phyloP scores from a whole-genome alignment of 2,113 vertebrate species.

The Garra rufa region DNA sequence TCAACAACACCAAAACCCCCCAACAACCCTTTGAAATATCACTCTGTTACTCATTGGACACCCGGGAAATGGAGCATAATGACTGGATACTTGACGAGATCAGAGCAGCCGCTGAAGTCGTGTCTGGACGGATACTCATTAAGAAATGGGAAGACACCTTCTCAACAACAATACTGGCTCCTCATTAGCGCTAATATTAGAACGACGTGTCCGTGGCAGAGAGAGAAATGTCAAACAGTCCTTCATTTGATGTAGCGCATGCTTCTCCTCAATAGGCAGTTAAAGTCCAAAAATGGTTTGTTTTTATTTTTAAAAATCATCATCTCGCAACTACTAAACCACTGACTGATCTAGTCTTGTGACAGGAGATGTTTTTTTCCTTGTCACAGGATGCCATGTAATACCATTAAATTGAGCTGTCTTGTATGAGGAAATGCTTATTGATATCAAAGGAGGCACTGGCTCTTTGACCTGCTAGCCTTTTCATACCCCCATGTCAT shows the following conservation, averaged over 20 bases:
- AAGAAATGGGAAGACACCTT: slow-evolving; percentile 29
- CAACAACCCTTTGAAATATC: slow-evolving; percentile 54
- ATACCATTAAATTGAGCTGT: slow-evolving; percentile 61
- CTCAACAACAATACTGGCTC: slow-evolving; percentile 21
- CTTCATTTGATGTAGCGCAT: neutral
- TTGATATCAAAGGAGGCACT: slow-evolving; percentile 65
- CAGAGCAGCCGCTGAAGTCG: slow-evolving; percentile 35
- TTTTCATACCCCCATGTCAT: slow-evolving; percentile 49
- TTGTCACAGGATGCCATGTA: slow-evolving; percentile 64
- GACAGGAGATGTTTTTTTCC: slow-evolving; percentile 50
- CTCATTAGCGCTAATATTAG: slow-evolving; percentile 5
- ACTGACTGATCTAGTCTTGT: slow-evolving; percentile 48
- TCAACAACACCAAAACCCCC: slow-evolving; percentile 24
- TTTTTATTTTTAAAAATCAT: neutral
- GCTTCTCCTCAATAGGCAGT: neutral
- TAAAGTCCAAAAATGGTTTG: neutral
- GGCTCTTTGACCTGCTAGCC: slow-evolving; percentile 49
- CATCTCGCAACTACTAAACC: slow-evolving; percentile 12
- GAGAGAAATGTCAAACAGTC: slow-evolving; percentile 12
- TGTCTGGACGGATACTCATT: slow-evolving; percentile 30
- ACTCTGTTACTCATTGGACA: slow-evolving; percentile 16
- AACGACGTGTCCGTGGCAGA: neutral
- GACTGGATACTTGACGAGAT: slow-evolving; percentile 32
- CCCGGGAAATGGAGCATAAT: slow-evolving; percentile 30
- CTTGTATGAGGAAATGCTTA: slow-evolving; percentile 63